Percentiles rank a stretch among this genome's conserved stretches.
Conservation (phyloP, 2,888 invertebrate species). For the Amiota minor region DNA sequence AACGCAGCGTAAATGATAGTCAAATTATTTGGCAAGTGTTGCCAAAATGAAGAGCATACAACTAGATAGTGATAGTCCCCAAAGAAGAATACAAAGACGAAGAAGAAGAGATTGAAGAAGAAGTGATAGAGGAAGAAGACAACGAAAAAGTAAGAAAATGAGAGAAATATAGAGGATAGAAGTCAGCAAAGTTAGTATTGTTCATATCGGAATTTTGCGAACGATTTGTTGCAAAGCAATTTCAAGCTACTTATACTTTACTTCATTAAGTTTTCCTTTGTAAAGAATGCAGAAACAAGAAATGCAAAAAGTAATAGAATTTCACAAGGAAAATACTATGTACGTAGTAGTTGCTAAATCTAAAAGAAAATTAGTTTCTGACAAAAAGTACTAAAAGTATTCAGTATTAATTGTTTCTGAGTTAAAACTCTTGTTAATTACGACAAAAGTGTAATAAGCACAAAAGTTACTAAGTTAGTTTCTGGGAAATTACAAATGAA, state of each 20-base stretch:
- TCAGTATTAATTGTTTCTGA: too few relatives aligned
- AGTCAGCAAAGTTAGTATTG: too few relatives aligned
- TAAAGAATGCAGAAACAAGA: background rate
- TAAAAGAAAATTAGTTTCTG: background rate
- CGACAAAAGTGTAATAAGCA: slow-evolving; percentile 17
- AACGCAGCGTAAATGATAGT: slow-evolving; percentile 11
- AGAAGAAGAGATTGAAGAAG: too few relatives aligned
- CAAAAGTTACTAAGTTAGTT: background rate
- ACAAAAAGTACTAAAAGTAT: background rate
- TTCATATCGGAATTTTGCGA: background rate
- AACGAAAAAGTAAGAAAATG: too few relatives aligned
- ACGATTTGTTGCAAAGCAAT: slow-evolving; percentile 29
- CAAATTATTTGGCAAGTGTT: slow-evolving; percentile 14
- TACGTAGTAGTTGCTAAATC: background rate
- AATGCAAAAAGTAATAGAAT: background rate
- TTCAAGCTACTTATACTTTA: slow-evolving; percentile 25
- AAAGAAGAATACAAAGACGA: slow-evolving; percentile 33
- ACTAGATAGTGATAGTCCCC: slow-evolving; percentile 32
- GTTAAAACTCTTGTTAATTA: slow-evolving; percentile 11
- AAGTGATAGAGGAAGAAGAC: too few relatives aligned
- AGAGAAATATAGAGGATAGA: too few relatives aligned
- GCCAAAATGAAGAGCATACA: slow-evolving; percentile 5
- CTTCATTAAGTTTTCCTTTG: background rate
- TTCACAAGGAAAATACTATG: background rate
- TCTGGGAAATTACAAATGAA: too few relatives aligned